These are phyloP conservation scores for Halocynthia aurantium DNA, from an alignment of 23 tunicate genomes.

Conservation along the genomic window DNA sequence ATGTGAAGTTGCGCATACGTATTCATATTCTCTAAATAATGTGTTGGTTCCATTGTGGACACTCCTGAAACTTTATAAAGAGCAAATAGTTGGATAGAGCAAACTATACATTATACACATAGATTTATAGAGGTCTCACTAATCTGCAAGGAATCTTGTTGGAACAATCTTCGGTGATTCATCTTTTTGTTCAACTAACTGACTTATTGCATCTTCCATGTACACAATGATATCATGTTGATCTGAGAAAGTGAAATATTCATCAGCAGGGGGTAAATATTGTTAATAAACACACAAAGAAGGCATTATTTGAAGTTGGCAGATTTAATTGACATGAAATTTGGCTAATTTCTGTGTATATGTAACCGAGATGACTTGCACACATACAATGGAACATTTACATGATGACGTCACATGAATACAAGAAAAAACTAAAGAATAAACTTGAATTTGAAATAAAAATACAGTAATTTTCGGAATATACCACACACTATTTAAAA, in stretches of 20 bases:
- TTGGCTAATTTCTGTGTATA: too few relatives aligned
- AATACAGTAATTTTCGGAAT: too few relatives aligned
- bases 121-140: constrained; percentile 24
- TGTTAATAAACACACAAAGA: too few relatives aligned
- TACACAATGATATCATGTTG: constrained; percentile 52
- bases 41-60: constrained; percentile 70
- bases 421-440: too few relatives aligned
- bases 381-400: too few relatives aligned
- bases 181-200: constrained; percentile 55
- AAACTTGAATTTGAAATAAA: too few relatives aligned
- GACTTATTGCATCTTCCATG: constrained; percentile 73
- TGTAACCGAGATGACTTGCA: too few relatives aligned
- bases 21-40: constrained; percentile 72
- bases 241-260: constrained; percentile 15
- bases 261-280: too few relatives aligned
- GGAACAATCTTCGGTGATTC: constrained; percentile 65
- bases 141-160: constrained; percentile 68
- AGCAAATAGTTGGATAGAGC: not conserved
- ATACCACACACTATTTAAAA: too few relatives aligned
- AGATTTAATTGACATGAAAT: too few relatives aligned
- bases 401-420: too few relatives aligned
- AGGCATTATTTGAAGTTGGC: too few relatives aligned
- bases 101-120: not conserved
- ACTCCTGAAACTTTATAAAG: constrained; percentile 54
- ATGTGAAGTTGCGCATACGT: constrained; percentile 45